Conservation (phyloP, 2,888 invertebrate species). For the Ormyrus thymus region DNA sequence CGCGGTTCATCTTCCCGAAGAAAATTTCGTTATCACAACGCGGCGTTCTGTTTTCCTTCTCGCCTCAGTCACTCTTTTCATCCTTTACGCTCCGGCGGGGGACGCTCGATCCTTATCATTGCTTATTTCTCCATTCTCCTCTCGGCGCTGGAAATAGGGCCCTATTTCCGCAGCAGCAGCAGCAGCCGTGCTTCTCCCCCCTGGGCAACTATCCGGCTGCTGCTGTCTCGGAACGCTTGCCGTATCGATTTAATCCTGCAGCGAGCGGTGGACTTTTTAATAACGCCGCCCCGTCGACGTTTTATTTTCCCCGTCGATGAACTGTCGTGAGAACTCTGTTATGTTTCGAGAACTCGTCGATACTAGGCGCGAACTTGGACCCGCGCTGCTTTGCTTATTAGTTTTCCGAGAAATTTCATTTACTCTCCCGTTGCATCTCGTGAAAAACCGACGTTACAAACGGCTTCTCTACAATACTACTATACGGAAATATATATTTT, state of each 20-base stretch:
- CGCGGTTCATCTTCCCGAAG: conserved; percentile 1
- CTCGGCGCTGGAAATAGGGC: not conserved
- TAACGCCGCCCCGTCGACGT: not conserved
- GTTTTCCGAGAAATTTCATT: too few species aligned
- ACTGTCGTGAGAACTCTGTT: not conserved
- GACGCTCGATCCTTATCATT: conserved; percentile 24
- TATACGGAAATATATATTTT: too few species aligned
- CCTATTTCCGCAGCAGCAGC: conserved; percentile 18
- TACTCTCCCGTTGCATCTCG: too few species aligned
- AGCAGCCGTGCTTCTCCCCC: not conserved
- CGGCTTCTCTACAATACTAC: too few species aligned
- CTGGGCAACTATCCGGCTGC: not conserved
- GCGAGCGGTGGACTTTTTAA: conserved; percentile 21
- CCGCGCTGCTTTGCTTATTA: too few species aligned
- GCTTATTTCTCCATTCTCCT: conserved; percentile 34
- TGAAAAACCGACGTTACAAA: too few species aligned
- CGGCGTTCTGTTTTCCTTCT: not conserved
- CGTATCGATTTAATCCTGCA: not conserved
- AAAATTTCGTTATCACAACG: not conserved
- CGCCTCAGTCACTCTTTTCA: conserved; percentile 11
- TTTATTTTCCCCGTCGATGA: conserved; percentile 2
- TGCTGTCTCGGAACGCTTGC: not conserved
- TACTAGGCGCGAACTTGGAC: not conserved
- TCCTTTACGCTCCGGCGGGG: too few species aligned
- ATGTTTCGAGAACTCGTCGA: conserved; percentile 23